Conservation (phyloP, 2,797 vertebrate species). For the Malurus leucopterus region DNA sequence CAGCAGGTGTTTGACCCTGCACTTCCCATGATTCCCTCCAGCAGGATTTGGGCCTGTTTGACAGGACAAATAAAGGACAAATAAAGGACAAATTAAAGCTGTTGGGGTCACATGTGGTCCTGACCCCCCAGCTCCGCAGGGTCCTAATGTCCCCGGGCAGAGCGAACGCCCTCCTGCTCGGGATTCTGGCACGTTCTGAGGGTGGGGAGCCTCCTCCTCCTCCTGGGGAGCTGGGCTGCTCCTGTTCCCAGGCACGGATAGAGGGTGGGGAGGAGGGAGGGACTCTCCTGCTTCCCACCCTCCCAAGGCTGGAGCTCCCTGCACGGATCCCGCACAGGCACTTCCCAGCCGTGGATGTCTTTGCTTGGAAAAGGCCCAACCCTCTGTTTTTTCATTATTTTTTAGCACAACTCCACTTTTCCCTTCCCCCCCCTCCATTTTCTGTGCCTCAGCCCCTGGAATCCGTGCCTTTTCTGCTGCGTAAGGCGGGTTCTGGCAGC, state of each 20-base stretch:
- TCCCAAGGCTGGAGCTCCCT: background rate
- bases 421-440: accelerated
- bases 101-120: background rate
- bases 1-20: accelerated
- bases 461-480: background rate
- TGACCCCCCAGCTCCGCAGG: accelerated
- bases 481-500: conserved; percentile 1
- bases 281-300: background rate
- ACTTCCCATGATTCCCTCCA: background rate
- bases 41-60: background rate
- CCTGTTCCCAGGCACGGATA: too few species aligned
- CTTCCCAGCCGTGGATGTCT: background rate
- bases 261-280: background rate
- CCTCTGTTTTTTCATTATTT: background rate
- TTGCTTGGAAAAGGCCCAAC: background rate
- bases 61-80: background rate
- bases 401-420: background rate
- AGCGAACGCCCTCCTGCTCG: accelerated
- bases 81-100: background rate
- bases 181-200: background rate
- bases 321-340: background rate
- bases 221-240: background rate
- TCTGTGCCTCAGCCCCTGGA: background rate
- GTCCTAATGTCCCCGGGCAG: accelerated
- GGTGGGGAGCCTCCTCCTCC: background rate